Percentiles rank a stretch among this genome's conserved stretches.
phyloP scores from a whole-genome alignment of 2,113 vertebrate species.

The Spilogale gracilis region DNA sequence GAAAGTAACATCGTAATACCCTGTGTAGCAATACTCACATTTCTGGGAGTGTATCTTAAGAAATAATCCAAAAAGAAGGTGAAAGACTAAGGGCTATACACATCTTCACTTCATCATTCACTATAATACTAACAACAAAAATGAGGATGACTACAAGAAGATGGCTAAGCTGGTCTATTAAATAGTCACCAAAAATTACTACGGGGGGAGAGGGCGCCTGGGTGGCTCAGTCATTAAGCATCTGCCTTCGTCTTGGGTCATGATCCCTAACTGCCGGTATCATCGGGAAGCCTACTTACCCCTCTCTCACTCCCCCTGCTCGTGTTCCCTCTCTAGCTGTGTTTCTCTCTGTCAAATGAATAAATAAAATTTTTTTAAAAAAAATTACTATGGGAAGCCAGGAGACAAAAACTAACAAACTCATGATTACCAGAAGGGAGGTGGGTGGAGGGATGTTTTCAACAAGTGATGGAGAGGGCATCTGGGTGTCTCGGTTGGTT shows the following conservation, averaged over 20 bases:
- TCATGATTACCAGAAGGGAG: not conserved
- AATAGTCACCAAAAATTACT: not conserved
- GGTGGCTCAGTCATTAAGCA: too few species aligned
- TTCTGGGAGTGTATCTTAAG: not conserved
- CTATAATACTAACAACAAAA: not conserved
- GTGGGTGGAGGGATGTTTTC: not conserved
- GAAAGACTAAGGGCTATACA: not conserved
- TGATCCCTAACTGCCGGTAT: too few species aligned
- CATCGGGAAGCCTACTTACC: too few species aligned
- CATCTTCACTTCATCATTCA: not conserved
- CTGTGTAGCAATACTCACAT: not conserved
- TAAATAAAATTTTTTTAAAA: too few species aligned
- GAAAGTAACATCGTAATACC: not conserved
- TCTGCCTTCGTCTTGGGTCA: too few species aligned
- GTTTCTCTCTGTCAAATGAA: too few species aligned
- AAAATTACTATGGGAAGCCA: not conserved
- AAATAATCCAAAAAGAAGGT: constrained; percentile 14
- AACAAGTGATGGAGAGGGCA: not conserved
- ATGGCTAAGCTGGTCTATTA: not conserved
- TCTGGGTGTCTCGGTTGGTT: too few species aligned
- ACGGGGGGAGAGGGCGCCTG: too few species aligned
- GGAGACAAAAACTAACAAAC: not conserved
- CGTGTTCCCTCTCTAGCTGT: too few species aligned
- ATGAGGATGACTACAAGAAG: not conserved
- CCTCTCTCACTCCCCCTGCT: too few species aligned